Percentiles rank a stretch among this genome's conserved stretches.
These are phyloP conservation scores for Dasypolia templi DNA, from an alignment of 2,888 invertebrate genomes.

Conservation along the genomic window DNA sequence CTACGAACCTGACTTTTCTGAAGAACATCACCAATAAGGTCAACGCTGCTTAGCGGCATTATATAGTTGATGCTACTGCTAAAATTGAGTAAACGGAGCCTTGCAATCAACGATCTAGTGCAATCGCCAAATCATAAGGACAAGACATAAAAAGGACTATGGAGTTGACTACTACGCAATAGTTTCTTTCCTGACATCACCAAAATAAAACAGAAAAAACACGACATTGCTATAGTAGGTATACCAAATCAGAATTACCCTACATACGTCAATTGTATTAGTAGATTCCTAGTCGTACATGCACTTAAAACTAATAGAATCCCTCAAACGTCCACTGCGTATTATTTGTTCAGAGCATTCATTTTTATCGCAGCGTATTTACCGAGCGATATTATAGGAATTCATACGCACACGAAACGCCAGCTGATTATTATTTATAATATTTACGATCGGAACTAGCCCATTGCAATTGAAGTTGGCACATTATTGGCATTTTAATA, in stretches of 20 bases:
- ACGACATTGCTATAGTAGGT: no score
- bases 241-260: constrained; percentile 18
- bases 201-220: neutral
- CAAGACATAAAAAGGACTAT: neutral
- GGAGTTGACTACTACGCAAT: neutral
- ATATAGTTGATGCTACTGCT: neutral
- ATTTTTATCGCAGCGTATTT: constrained; percentile 57
- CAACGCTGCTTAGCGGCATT: no score
- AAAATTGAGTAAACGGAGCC: neutral
- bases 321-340: constrained; percentile 19
- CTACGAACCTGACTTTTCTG: neutral
- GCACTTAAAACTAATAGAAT: constrained; percentile 37
- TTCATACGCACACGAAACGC: constrained; percentile 75
- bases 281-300: constrained; percentile 4
- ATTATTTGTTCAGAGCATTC: constrained; percentile 57
- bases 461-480: constrained; percentile 83
- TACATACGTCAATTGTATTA: constrained; percentile 28
- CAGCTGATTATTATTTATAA: constrained; percentile 74
- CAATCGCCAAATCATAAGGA: neutral
- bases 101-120: constrained; percentile 2
- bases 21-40: neutral
- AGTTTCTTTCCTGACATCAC: neutral
- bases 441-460: constrained; percentile 77
- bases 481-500: constrained; percentile 86
- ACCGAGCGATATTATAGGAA: constrained; percentile 58